These are phyloP conservation scores for Periophthalmus magnuspinnatus DNA, from an alignment of 2,797 vertebrate genomes.

Conservation along the genomic window DNA sequence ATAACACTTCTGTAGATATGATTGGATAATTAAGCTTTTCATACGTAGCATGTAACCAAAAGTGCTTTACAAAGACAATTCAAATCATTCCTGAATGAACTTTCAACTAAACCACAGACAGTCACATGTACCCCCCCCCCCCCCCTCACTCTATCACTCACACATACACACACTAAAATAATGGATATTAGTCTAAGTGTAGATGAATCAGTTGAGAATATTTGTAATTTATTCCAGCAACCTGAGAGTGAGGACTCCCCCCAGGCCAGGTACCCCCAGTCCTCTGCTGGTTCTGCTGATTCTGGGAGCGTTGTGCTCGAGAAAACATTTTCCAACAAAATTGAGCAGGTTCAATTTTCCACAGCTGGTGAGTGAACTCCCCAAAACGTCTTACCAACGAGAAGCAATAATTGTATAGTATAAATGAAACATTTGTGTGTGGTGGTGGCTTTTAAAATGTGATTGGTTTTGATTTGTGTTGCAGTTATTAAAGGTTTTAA, in stretches of 20 bases:
- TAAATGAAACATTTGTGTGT: neutral
- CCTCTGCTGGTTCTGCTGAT: conserved; percentile 32
- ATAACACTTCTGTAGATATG: no score
- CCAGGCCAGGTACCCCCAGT: conserved; percentile 66
- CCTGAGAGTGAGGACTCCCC: conserved; percentile 72
- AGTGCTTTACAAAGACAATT: no score
- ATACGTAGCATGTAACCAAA: no score
- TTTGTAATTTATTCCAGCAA: conserved; percentile 53
- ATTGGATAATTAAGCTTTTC: no score
- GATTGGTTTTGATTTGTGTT: conserved; percentile 34
- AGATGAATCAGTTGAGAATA: conserved; percentile 1
- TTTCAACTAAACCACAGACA: no score
- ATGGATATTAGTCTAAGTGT: no score
- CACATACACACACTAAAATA: no score
- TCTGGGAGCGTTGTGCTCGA: conserved; percentile 12
- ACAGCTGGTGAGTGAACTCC: conserved; percentile 66
- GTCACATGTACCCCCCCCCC: no score
- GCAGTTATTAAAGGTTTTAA: conserved; percentile 64
- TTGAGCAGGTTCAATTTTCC: conserved; percentile 67
- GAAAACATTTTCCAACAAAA: conserved; percentile 22
- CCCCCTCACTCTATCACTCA: no score
- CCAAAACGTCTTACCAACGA: conserved; percentile 23
- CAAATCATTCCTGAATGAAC: no score
- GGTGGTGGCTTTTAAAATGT: neutral
- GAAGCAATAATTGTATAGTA: neutral